A percentile compares a stretch with the other conserved stretches of the same genome.
Evolutionary conservation across 2,797 vertebrate genomes (phyloP).

Genomic region (Avahi laniger): DNA sequence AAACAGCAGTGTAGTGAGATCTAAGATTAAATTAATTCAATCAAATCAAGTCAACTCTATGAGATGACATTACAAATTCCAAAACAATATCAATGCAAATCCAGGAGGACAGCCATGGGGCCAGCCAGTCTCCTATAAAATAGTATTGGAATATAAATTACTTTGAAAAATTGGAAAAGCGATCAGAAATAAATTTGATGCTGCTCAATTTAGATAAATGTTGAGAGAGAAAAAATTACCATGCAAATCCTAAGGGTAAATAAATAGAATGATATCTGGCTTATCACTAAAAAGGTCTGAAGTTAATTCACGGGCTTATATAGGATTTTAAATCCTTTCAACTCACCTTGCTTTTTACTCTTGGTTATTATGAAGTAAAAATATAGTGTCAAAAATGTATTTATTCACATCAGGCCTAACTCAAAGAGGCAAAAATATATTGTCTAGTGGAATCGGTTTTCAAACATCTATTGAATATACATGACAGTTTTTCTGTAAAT

Average conservation of each 20-base stretch:
- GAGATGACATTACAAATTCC: slow-evolving; percentile 28
- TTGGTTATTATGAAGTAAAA: not conserved
- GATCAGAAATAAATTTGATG: slow-evolving; percentile 45
- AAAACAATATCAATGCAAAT: slow-evolving; percentile 21
- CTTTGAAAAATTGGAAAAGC: slow-evolving; percentile 13
- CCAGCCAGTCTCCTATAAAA: not conserved
- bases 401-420: not conserved
- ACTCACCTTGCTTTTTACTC: not conserved
- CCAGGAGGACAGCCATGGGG: not conserved
- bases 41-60: slow-evolving; percentile 4
- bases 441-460: not conserved
- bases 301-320: not conserved
- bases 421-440: not conserved
- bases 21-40: slow-evolving; percentile 16
- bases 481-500: not conserved
- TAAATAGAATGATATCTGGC: not conserved
- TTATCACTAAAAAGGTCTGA: not conserved
- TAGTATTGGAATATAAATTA: slow-evolving; percentile 19
- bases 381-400: not conserved
- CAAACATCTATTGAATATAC: not conserved
- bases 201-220: not conserved
- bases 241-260: slow-evolving; percentile 21
- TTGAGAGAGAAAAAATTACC: not conserved
- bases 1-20: not conserved
- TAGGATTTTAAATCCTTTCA: slow-evolving; percentile 26